A percentile compares a stretch with the other conserved stretches of the same genome.
phyloP scores from a whole-genome alignment of 2,888 invertebrate species.

The Drymonia ruficornis region DNA sequence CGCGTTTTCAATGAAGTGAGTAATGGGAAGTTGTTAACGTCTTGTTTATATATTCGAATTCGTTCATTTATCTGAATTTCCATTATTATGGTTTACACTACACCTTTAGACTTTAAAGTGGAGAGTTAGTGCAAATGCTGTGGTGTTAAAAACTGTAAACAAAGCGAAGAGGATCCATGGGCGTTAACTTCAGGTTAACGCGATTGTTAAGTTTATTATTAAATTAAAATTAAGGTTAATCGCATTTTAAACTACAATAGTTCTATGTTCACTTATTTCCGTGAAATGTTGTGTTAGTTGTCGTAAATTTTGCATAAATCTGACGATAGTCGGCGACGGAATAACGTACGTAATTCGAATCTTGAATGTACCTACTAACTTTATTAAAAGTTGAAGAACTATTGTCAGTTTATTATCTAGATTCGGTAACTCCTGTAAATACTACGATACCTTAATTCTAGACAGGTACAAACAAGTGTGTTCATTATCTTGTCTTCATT shows the following conservation, averaged over 20 bases:
- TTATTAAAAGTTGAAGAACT: not conserved
- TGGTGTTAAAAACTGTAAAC: constrained; percentile 43
- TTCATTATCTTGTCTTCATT: constrained; percentile 2
- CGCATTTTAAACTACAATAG: constrained; percentile 41
- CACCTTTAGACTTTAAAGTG: constrained; percentile 31
- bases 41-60: constrained; percentile 64
- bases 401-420: not conserved
- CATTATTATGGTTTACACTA: constrained; percentile 20
- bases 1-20: constrained; percentile 67
- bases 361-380: constrained; percentile 11
- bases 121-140: constrained; percentile 45
- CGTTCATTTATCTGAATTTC: constrained; percentile 46
- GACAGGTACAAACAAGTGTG: not conserved
- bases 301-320: not conserved
- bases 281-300: constrained; percentile 6
- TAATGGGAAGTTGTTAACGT: constrained; percentile 62
- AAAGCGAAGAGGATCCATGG: constrained; percentile 69
- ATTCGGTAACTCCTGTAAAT: not conserved
- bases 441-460: not conserved
- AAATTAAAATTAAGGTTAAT: constrained; percentile 70
- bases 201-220: constrained; percentile 69
- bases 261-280: constrained; percentile 21
- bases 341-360: constrained; percentile 28
- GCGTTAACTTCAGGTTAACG: constrained; percentile 80
- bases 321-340: constrained; percentile 8